Conservation (phyloP, 2,797 vertebrate genomes). For the Florisuga fusca region DNA sequence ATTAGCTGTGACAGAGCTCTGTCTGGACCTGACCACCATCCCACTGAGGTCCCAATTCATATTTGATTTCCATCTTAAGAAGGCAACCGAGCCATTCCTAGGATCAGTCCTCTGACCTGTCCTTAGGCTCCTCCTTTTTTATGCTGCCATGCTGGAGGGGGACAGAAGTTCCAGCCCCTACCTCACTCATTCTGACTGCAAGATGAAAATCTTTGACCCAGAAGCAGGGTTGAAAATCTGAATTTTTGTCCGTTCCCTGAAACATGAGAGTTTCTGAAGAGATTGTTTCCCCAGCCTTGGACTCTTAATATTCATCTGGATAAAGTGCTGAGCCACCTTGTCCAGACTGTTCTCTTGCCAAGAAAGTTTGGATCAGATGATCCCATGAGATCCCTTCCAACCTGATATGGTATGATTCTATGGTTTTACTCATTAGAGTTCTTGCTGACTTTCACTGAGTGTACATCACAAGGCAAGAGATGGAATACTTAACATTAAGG, state of each 20-base stretch:
- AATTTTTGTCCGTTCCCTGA: not conserved
- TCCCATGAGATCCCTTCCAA: no score
- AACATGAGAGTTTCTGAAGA: not conserved
- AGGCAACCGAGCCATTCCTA: not conserved
- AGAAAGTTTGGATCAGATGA: no score
- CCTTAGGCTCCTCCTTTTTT: not conserved
- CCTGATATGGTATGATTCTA: no score
- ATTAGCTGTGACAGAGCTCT: not conserved
- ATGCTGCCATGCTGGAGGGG: rapidly evolving
- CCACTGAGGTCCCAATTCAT: not conserved
- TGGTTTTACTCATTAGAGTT: not conserved
- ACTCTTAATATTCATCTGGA: no score
- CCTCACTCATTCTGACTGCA: not conserved
- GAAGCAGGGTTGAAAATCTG: not conserved
- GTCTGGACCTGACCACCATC: not conserved
- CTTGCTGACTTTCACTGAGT: not conserved
- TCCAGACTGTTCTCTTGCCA: no score
- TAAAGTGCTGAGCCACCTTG: no score
- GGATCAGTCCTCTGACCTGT: not conserved
- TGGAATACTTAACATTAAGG: not conserved
- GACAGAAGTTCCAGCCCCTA: not conserved
- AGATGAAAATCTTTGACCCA: not conserved
- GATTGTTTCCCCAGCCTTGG: not conserved
- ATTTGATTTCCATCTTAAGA: not conserved
- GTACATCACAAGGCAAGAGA: not conserved